phyloP scores from a whole-genome alignment of 2,113 vertebrate genomes.

The Corynorhinus townsendii region DNA sequence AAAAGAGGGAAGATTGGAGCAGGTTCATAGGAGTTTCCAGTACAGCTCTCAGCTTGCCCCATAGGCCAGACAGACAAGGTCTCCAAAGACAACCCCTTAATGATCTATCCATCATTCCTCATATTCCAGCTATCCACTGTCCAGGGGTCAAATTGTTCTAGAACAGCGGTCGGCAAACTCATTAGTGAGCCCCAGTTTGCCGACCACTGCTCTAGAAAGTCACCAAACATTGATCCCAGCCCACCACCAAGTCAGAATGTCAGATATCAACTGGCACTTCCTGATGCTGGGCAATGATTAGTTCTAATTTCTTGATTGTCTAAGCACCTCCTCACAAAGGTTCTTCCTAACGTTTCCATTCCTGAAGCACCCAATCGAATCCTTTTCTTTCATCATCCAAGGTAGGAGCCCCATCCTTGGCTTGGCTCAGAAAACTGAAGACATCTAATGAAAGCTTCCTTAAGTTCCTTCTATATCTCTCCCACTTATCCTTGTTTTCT shows the following conservation, averaged over 20 bases:
- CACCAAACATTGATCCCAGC: neutral
- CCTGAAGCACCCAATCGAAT: neutral
- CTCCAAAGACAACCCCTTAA: neutral
- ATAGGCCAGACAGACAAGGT: neutral
- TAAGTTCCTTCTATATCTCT: neutral
- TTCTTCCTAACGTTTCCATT: neutral
- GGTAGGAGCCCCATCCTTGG: neutral
- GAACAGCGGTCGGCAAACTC: neutral
- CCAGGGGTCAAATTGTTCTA: neutral
- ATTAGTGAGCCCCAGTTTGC: no score
- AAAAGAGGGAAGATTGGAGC: neutral
- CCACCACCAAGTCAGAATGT: neutral
- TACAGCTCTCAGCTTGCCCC: neutral
- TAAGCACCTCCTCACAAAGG: neutral
- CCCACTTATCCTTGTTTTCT: neutral
- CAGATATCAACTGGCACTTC: neutral
- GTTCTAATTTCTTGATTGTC: neutral
- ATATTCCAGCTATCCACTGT: neutral
- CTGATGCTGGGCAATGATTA: neutral
- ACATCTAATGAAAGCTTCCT: neutral
- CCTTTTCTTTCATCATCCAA: neutral
- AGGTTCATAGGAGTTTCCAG: neutral
- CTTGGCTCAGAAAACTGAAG: slow-evolving; percentile 17
- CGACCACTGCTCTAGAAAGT: neutral
- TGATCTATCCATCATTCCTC: neutral